Evolutionary conservation across 1,140 invertebrate genomes (phyloP).

Genomic region (Physella acuta): DNA sequence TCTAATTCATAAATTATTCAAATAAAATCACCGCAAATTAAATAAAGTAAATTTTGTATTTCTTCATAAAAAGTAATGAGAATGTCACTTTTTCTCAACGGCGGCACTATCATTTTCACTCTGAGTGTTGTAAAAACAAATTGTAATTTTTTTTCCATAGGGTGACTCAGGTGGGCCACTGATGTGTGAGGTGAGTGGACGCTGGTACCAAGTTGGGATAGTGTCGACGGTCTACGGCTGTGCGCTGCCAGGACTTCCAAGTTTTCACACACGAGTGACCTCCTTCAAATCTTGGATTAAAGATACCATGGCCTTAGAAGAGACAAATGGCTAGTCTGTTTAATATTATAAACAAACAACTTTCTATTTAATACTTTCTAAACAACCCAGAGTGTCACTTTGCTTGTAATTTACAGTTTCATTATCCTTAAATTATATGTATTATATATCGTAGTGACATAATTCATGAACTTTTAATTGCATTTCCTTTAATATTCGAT

Average conservation of each 20-base stretch:
- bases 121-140: neutral
- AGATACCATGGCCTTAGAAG: constrained; percentile 32
- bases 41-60: neutral
- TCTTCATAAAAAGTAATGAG: neutral
- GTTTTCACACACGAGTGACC: constrained; percentile 80
- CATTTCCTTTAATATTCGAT: too few species aligned
- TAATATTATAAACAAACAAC: too few species aligned
- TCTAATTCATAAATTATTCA: neutral
- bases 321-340: too few species aligned
- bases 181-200: constrained; percentile 61
- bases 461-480: too few species aligned
- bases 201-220: constrained; percentile 61
- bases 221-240: constrained; percentile 88
- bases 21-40: neutral
- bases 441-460: too few species aligned
- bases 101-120: neutral
- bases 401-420: too few species aligned
- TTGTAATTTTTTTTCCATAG: constrained; percentile 31
- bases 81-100: too few species aligned
- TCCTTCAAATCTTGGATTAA: constrained; percentile 78
- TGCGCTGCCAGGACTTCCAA: constrained; percentile 87
- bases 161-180: constrained; percentile 70
- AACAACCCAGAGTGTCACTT: too few species aligned
- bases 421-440: too few species aligned
- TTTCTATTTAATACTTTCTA: too few species aligned